Percentiles rank a stretch among this genome's conserved stretches.
Evolutionary conservation across 1,140 invertebrate genomes (phyloP).

Genomic region (Orchesella cincta): DNA sequence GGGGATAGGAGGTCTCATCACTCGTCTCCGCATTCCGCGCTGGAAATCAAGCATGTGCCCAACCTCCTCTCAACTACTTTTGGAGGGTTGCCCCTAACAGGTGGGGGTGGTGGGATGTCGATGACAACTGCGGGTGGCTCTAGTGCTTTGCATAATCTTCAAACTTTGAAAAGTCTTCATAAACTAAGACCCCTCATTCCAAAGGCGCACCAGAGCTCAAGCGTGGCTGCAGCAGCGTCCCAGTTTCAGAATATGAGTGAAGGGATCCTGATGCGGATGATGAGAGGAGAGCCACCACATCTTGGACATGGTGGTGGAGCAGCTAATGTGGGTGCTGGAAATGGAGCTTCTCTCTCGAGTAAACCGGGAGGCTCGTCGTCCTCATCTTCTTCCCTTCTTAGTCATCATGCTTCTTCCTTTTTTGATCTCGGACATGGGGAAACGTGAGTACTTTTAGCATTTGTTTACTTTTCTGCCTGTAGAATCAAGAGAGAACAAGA

Average conservation of each 20-base stretch:
- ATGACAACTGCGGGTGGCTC: background rate
- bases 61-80: background rate
- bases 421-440: slow-evolving; percentile 24
- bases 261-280: slow-evolving; percentile 48
- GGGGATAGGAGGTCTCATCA: slow-evolving; percentile 22
- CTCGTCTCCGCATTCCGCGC: background rate
- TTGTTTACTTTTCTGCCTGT: background rate
- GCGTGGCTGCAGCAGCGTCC: background rate
- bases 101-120: background rate
- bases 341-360: background rate
- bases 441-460: slow-evolving; percentile 26
- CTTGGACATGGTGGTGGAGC: slow-evolving; percentile 19
- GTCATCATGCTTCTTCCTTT: slow-evolving; percentile 7
- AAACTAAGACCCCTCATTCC: slow-evolving; percentile 37
- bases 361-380: background rate
- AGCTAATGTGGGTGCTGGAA: background rate
- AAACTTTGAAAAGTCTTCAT: slow-evolving; percentile 32
- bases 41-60: slow-evolving; percentile 18
- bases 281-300: slow-evolving; percentile 45
- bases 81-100: background rate
- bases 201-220: slow-evolving; percentile 25
- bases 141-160: slow-evolving; percentile 19
- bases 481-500: background rate
- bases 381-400: slow-evolving; percentile 5
- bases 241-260: slow-evolving; percentile 38